Percentiles rank a stretch among this genome's conserved stretches.
Evolutionary conservation across 2,113 vertebrate species (phyloP).

Genomic region (Brachypodius melanocephalos): DNA sequence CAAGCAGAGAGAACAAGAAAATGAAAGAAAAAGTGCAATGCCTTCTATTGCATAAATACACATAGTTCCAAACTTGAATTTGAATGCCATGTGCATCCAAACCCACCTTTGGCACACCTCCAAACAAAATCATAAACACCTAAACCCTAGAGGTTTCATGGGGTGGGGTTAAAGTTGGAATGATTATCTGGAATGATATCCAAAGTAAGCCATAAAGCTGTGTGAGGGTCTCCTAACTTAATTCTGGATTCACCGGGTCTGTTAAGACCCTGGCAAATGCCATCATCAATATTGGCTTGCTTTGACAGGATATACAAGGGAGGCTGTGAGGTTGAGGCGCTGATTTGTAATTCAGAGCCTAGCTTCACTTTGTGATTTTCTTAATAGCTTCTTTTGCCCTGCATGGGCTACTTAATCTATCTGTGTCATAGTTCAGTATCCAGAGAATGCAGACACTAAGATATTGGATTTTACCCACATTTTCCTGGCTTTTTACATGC

Average conservation of each 20-base stretch:
- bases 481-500: background rate
- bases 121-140: background rate
- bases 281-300: background rate
- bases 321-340: background rate
- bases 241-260: background rate
- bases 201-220: background rate
- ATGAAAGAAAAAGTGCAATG: background rate
- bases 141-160: background rate
- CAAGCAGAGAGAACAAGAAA: background rate
- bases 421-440: background rate
- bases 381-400: background rate
- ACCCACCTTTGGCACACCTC: background rate
- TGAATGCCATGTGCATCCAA: background rate
- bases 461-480: background rate
- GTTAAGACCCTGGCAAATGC: background rate
- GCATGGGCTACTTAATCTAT: background rate
- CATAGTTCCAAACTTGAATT: background rate
- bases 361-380: background rate
- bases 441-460: background rate
- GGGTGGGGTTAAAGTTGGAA: background rate
- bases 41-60: background rate
- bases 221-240: background rate
- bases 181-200: background rate
- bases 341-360: background rate
- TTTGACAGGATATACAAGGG: background rate